A percentile compares a stretch with the other conserved stretches of the same genome.
Conservation (phyloP, 2,888 invertebrate species). For the Eudemis profundana region DNA sequence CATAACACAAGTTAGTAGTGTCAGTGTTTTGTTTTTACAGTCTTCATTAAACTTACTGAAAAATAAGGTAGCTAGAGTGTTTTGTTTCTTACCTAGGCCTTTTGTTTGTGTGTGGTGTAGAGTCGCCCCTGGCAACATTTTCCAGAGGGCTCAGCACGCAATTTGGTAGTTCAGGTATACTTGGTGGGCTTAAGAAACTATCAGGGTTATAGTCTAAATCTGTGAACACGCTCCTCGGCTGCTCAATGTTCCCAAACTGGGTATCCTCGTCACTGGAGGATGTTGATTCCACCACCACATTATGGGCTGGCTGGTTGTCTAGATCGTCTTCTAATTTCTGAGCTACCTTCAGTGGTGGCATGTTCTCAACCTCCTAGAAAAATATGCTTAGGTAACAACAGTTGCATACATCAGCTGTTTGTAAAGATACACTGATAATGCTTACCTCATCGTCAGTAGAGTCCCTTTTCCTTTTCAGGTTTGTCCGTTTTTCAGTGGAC, state of each 20-base stretch:
- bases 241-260: constrained; percentile 66
- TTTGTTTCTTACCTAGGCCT: constrained; percentile 68
- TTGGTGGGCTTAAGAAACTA: constrained; percentile 80
- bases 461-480: constrained; percentile 77
- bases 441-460: constrained; percentile 80
- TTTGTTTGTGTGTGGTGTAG: constrained; percentile 81
- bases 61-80: background rate
- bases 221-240: constrained; percentile 73
- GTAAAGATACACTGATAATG: constrained; percentile 45
- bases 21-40: background rate
- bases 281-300: constrained; percentile 78
- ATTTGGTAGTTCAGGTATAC: constrained; percentile 74
- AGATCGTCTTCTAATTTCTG: constrained; percentile 64
- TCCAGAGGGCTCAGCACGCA: constrained; percentile 79
- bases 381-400: constrained; percentile 41
- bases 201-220: constrained; percentile 79
- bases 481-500: constrained; percentile 68
- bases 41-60: background rate
- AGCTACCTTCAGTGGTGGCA: constrained; percentile 74
- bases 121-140: constrained; percentile 80
- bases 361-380: constrained; percentile 75
- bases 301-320: constrained; percentile 68
- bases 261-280: constrained; percentile 78
- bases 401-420: background rate
- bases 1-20: background rate